A percentile compares a stretch with the other conserved stretches of the same genome.
phyloP scores from a whole-genome alignment of 1,140 invertebrate species.

The Cherax quadricarinatus region DNA sequence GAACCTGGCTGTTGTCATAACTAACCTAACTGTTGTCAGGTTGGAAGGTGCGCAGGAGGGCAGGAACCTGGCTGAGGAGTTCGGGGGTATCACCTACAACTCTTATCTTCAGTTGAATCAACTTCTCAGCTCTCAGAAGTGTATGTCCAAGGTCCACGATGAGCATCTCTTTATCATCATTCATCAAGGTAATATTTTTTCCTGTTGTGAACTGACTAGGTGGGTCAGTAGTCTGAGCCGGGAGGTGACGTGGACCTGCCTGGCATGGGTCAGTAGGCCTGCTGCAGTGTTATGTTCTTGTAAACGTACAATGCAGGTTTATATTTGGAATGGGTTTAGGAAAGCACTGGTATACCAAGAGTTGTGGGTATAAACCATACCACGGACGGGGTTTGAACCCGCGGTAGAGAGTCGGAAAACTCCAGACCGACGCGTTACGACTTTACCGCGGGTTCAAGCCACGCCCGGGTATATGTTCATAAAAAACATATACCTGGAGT shows the following conservation, averaged over 20 bases:
- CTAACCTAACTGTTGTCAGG: neutral
- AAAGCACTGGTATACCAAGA: too few relatives aligned
- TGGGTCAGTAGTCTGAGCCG: neutral
- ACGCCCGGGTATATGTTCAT: too few relatives aligned
- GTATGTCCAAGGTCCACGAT: slow-evolving; percentile 94
- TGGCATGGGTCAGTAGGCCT: too few relatives aligned
- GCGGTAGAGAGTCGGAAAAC: too few relatives aligned
- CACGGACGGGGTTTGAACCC: neutral
- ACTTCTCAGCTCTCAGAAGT: slow-evolving; percentile 89
- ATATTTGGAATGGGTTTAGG: too few relatives aligned
- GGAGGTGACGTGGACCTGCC: too few relatives aligned
- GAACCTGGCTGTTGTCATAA: too few relatives aligned
- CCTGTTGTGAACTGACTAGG: neutral
- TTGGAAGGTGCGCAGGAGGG: neutral
- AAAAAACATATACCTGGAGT: too few relatives aligned
- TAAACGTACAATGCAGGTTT: neutral
- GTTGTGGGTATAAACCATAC: neutral
- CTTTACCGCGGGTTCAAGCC: too few relatives aligned
- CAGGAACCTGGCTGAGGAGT: slow-evolving; percentile 54
- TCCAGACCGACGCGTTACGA: too few relatives aligned
- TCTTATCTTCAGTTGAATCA: slow-evolving; percentile 94
- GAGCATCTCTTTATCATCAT: slow-evolving; percentile 98
- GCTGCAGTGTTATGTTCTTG: too few relatives aligned
- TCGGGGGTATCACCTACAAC: slow-evolving; percentile 85
- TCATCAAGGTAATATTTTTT: slow-evolving; percentile 89